Evolutionary conservation across 2,113 vertebrate species (phyloP), one percentile per base, ranked within the genome.

Genomic region (Otis tarda): DNA sequence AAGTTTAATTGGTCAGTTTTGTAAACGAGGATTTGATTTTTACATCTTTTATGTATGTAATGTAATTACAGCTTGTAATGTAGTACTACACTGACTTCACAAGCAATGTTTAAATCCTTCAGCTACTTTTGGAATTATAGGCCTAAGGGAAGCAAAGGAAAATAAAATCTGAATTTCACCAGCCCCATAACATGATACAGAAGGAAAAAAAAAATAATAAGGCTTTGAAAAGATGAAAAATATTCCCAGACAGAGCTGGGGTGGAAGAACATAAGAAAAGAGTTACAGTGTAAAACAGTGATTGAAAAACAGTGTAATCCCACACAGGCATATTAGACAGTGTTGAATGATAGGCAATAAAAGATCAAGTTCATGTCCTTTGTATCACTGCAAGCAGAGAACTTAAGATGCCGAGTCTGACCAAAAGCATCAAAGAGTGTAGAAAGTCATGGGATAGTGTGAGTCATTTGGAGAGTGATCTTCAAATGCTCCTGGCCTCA

Each of bases 331-430:
- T 80, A 89, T 84, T 87, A 93, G 82, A 49, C 5, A 61, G 71
- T 84, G 93, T 35, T 89, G 95, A 97, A 31, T 94, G 97, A 96
- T 24, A 92, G 52, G 61, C 3, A 23, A 70, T 84, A 94, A 94
- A 83, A 89, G 68, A 80, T 45, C 82, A 73, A 53, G 79, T 86
- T 95, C 74, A 31, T 56, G 57, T 88, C 20, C 16, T 89, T 96
- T 95, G 63, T 81, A 27, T 53, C 50, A 33, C 68, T 92, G 31
- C 50, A 75, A 89, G 77, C 37, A 95, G 84, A 75, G 64, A 76
- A 68, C 13, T 81, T 80, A 73, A 73, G 37, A 55, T 61, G 49
- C 60, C 63, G 83, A 95, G 23, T 82, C 41, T 73, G 59, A 78
- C 83, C 60, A 68, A 94, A 89, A 69, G 27, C 39, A 76, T 68